Evolutionary conservation across 2,888 invertebrate genomes (phyloP), one percentile per base, ranked within the genome.

Genomic region (Dinocampus coccinellae): DNA sequence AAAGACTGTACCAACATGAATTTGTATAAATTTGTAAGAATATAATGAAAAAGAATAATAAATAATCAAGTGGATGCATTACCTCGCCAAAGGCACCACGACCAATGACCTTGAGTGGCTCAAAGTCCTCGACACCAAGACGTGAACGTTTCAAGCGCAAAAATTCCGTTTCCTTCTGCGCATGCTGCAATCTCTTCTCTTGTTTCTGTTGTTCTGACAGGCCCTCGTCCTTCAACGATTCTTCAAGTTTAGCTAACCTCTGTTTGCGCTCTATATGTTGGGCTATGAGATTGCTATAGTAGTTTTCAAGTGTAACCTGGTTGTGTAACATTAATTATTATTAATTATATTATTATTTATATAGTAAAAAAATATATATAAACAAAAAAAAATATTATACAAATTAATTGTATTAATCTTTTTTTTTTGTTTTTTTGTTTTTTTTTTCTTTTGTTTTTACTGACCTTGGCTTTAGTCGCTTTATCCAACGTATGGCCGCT

Each of bases 151-250:
- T 99, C 79, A 99, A 91, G 79, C 99, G 92, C 77, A 99, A 92
- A 89, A 98, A 99, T 89, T 99, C 99, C 13, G 99, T 99, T 89
- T 99, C 99, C 88, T 99, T 99, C 87, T 97, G 95, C 73, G 98
- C 98, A 90, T 99, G 99, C 84, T 97, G 97, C 84, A 94, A 92
- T 79, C 99, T 91, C 87, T 96, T 95, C 88, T 97, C 97, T 86
- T 95, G 95, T 88, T 97, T 97, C 89, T 98, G 97, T 83, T 95
- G 94, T 87, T 98, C 98, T 73, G 95, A 93, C 71, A 98, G 91
- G 75, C 95, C 96, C 85, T 99, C 98, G 88, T 98, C 97, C 88
- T 96, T 96, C 89, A 99, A 92, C 76, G 97, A 94, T 89, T 98
- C 97, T 89, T 99, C 99, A 82, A 99, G 90, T 88, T 97, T 95